phyloP scores from a whole-genome alignment of 2,113 vertebrate genomes.

The Nibea coibor region DNA sequence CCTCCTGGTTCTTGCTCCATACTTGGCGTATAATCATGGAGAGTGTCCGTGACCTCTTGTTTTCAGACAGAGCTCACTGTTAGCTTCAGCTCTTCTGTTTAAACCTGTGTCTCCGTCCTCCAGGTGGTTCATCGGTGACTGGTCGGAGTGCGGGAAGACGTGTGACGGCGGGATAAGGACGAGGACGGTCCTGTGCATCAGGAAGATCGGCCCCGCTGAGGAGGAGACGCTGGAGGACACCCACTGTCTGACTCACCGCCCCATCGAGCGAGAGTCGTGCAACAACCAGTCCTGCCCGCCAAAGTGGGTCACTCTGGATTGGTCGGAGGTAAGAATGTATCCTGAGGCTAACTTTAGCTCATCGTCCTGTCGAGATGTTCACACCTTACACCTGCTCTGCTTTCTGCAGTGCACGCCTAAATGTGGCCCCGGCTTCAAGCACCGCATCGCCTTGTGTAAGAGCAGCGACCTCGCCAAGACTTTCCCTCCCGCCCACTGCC shows the following conservation, averaged over 20 bases:
- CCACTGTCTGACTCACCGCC: slow-evolving; percentile 93
- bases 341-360: background rate
- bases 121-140: slow-evolving; percentile 98
- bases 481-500: slow-evolving; percentile 90
- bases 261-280: slow-evolving; percentile 92
- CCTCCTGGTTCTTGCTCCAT: too few relatives aligned
- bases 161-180: slow-evolving; percentile 93
- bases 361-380: background rate
- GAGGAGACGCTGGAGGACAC: slow-evolving; percentile 94
- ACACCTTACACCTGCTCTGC: background rate
- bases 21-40: too few relatives aligned
- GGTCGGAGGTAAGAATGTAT: slow-evolving; percentile 91
- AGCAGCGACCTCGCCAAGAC: slow-evolving; percentile 95
- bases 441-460: slow-evolving; percentile 96
- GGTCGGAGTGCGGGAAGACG: slow-evolving; percentile 95
- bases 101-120: background rate
- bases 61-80: background rate
- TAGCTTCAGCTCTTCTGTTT: background rate
- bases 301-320: slow-evolving; percentile 96
- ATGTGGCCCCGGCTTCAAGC: slow-evolving; percentile 96
- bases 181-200: slow-evolving; percentile 93
- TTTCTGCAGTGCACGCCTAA: slow-evolving; percentile 87
- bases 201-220: slow-evolving; percentile 91
- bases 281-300: slow-evolving; percentile 98
- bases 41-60: too few relatives aligned